These are phyloP conservation scores for Hoplostethus mediterraneus DNA, from an alignment of 2,797 vertebrate genomes.

Conservation along the genomic window DNA sequence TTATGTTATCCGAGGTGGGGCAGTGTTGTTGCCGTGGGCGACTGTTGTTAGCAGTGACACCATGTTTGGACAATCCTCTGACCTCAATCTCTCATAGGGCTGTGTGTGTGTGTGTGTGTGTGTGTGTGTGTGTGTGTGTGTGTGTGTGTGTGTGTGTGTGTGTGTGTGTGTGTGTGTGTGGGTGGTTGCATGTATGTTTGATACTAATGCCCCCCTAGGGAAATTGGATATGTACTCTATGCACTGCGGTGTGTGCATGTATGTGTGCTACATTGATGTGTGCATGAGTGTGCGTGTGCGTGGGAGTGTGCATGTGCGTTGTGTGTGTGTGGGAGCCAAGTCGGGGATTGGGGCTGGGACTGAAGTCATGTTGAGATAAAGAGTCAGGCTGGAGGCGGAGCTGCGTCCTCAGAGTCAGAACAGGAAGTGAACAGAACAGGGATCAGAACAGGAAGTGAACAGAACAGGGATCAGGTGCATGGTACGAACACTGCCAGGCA, in stretches of 20 bases:
- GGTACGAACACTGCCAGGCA: too few relatives aligned
- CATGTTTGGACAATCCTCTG: conserved; percentile 44
- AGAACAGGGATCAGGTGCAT: too few relatives aligned
- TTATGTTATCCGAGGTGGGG: conserved; percentile 2
- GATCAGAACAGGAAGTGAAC: too few relatives aligned
- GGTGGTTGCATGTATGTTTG: not conserved
- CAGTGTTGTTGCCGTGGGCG: conserved; percentile 3
- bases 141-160: conserved; percentile 7
- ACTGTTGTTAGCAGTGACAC: conserved; percentile 14
- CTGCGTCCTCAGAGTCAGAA: too few relatives aligned
- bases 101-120: not conserved
- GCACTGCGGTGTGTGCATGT: not conserved
- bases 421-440: too few relatives aligned
- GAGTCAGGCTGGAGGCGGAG: too few relatives aligned
- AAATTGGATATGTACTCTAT: too few relatives aligned
- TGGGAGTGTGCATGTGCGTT: not conserved
- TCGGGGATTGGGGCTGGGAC: too few relatives aligned
- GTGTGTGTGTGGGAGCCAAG: too few relatives aligned
- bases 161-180: conserved; percentile 4
- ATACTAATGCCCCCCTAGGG: too few relatives aligned
- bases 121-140: conserved; percentile 2
- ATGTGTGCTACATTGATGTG: not conserved
- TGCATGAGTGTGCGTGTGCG: not conserved
- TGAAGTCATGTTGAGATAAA: too few relatives aligned
- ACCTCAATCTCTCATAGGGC: conserved; percentile 22